Base-by-base conservation (phyloP, 2,888 invertebrate species). In the Miltochrista miniata region DNA sequence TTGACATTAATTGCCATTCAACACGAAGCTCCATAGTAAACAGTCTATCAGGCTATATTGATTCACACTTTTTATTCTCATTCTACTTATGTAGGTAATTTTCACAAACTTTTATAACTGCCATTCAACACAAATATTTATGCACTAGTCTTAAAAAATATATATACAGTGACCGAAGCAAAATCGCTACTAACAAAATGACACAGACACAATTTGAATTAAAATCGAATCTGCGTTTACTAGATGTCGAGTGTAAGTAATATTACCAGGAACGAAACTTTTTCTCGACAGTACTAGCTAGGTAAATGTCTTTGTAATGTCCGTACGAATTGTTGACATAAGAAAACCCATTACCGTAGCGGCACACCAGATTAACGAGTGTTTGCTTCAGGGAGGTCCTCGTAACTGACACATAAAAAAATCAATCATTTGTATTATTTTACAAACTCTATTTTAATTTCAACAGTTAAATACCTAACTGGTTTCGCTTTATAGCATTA, bases 311-410 rank as follows among this genome's bases (percentile, higher is more conserved):
- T 61, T 61, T 63, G 67, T 61, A 59, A 63, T 63, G 51, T 59
- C 72, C 64, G 62, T 68, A 64, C 70, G 74, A 77, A 74, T 72
- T 83, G 83, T 83, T 82, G 81, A 83, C 80, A 81, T 67, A 76
- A 81, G 82, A 77, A 81, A 83, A 80, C 76, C 80, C 80, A 82
- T 83, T 83, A 83, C 75, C 61, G 70, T 59, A 74, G 74, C 74
- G 73, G 68, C 70, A 72, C 75, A 70, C 76, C 74, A 79, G 79
- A 80, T 83, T 83, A 81, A 83, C 79, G 80, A 75, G 76, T 83
- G 81, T 83, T 83, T 81, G 73, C 76, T 69, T 61, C 71, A 60
- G 48, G 56, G 67, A 56, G 54, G 51, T 56, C 57, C 59, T 55
- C 53, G 46, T 64, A 72, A 73, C 68, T 66, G 67, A 67, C 70